Conservation (phyloP, 2,797 vertebrate genomes). For the Crossoptilon crossoptilon region DNA sequence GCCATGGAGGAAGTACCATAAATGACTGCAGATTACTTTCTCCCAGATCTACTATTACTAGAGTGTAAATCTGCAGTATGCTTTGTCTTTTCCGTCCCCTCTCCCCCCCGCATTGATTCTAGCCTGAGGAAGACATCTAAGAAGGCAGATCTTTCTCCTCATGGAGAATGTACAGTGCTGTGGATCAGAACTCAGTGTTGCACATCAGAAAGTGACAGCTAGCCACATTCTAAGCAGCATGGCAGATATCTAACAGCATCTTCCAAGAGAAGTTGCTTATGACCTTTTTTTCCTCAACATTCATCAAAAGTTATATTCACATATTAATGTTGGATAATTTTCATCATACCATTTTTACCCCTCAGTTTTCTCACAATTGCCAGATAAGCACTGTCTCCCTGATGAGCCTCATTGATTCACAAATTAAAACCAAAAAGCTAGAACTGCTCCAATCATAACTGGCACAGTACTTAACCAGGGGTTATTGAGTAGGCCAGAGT, state of each 20-base stretch:
- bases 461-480: not conserved
- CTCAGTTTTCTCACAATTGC: not conserved
- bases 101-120: not conserved
- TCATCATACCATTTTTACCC: fast-evolving
- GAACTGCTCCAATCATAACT: not conserved
- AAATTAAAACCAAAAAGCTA: not conserved
- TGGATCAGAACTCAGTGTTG: not conserved
- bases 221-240: not conserved
- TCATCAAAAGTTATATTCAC: not conserved
- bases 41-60: not conserved
- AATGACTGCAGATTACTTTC: not conserved
- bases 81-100: not conserved
- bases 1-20: not conserved
- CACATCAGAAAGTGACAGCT: not conserved
- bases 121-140: not conserved
- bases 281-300: not conserved
- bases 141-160: not conserved
- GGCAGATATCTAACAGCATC: not conserved
- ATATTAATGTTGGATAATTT: not conserved
- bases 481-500: not conserved
- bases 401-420: not conserved
- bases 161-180: not conserved
- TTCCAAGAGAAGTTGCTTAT: not conserved
- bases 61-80: not conserved
- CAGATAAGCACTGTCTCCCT: not conserved